Conservation (phyloP, 2,888 invertebrate genomes). For the Pyrocoelia pectoralis region DNA sequence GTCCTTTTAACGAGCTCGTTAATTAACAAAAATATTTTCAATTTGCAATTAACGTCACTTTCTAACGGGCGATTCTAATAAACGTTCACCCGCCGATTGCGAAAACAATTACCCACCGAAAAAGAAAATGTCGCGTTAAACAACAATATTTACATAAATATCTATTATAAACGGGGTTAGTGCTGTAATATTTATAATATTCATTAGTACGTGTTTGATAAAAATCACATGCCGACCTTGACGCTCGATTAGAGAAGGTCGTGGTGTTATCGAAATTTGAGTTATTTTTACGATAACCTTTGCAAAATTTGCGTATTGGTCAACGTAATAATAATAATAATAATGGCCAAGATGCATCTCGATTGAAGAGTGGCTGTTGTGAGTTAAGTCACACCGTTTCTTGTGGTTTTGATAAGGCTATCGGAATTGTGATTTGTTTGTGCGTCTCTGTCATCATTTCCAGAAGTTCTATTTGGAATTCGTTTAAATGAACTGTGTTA, state of each 20-base stretch:
- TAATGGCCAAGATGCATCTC: neutral
- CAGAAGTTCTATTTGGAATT: neutral
- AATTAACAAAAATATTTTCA: no score
- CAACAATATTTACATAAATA: slow-evolving; percentile 1
- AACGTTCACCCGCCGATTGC: no score
- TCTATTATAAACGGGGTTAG: neutral
- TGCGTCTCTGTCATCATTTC: neutral
- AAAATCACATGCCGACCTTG: slow-evolving; percentile 30
- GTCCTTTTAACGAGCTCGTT: no score
- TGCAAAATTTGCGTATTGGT: neutral
- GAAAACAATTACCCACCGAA: no score
- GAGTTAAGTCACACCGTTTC: no score
- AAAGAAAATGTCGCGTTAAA: no score
- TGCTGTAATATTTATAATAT: slow-evolving; percentile 22
- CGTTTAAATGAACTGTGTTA: neutral
- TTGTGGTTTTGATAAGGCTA: neutral
- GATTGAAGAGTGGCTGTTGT: no score
- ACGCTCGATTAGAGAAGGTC: slow-evolving; percentile 16
- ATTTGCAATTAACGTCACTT: no score
- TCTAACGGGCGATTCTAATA: no score
- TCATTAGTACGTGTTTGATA: slow-evolving; percentile 15
- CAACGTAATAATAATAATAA: neutral
- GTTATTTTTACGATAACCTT: slow-evolving; percentile 15
- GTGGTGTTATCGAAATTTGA: slow-evolving; percentile 15
- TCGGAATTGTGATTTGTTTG: no score